Evolutionary conservation across 2,113 vertebrate species (phyloP).

Genomic region (Caracal caracal): DNA sequence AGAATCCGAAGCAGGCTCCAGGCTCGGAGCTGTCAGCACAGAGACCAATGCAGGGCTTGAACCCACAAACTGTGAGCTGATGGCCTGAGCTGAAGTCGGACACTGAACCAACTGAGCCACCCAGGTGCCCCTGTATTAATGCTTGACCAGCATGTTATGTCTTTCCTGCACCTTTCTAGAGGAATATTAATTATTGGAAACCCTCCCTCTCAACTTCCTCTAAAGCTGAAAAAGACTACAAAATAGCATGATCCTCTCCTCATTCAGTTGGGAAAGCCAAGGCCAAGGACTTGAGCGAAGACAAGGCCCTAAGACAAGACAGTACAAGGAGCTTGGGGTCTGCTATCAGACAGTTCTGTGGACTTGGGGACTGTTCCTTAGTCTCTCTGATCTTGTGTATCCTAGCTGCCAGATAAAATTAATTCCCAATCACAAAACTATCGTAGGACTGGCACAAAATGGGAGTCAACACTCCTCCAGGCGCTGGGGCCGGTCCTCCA

Average conservation of each 20-base stretch:
- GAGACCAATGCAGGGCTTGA: too few relatives aligned
- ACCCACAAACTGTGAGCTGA: too few relatives aligned
- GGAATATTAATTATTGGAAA: not conserved
- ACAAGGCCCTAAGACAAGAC: too few relatives aligned
- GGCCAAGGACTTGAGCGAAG: too few relatives aligned
- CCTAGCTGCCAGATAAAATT: not conserved
- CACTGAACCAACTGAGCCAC: too few relatives aligned
- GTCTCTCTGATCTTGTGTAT: not conserved
- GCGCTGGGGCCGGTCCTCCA: not conserved
- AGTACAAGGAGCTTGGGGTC: not conserved
- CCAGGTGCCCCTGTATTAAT: not conserved
- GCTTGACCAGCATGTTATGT: not conserved
- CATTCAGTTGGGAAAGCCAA: not conserved
- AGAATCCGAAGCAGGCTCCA: too few relatives aligned
- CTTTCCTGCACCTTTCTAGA: not conserved
- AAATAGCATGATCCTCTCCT: fast-evolving
- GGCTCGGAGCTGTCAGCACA: too few relatives aligned
- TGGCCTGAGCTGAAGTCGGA: too few relatives aligned
- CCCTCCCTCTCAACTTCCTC: not conserved
- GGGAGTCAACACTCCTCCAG: fast-evolving
- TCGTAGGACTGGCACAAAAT: fast-evolving
- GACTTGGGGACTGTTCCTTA: not conserved
- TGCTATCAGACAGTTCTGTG: too few relatives aligned
- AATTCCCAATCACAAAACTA: not conserved
- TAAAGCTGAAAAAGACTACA: not conserved